Percentiles rank a stretch among this genome's conserved stretches.
phyloP scores from a whole-genome alignment of 2,888 invertebrate species.

The Euspilapteryx auroguttella region DNA sequence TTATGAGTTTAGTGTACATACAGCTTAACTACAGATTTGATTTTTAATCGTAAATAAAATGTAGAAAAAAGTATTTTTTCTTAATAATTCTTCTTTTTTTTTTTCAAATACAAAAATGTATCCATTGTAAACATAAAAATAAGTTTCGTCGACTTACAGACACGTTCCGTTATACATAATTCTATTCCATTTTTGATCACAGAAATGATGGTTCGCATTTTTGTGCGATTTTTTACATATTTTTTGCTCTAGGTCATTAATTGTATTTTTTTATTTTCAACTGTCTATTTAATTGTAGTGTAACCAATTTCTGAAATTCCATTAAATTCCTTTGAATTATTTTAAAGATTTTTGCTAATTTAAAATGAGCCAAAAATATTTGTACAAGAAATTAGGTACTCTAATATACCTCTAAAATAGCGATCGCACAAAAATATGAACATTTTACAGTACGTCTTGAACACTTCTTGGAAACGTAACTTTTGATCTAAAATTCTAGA shows the following conservation, averaged over 20 bases:
- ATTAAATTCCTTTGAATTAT: conserved; percentile 7
- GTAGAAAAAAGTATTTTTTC: conserved; percentile 39
- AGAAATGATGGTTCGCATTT: conserved; percentile 28
- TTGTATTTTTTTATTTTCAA: no score
- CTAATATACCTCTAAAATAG: not conserved
- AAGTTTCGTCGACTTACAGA: conserved; percentile 41
- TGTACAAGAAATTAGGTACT: no score
- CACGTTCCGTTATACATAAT: conserved; percentile 35
- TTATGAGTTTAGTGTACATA: conserved; percentile 36
- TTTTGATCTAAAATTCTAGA: conserved; percentile 52
- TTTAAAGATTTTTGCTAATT: not conserved
- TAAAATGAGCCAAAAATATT: no score
- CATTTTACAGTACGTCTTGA: conserved; percentile 26
- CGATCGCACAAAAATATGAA: conserved; percentile 16
- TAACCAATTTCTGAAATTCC: no score
- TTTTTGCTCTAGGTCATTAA: no score
- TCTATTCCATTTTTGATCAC: conserved; percentile 54
- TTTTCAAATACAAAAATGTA: conserved; percentile 40
- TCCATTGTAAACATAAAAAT: conserved; percentile 43
- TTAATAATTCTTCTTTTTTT: conserved; percentile 16
- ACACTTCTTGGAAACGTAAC: conserved; percentile 59
- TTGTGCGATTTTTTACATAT: conserved; percentile 16
- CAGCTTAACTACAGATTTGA: conserved; percentile 54
- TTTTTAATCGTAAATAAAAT: conserved; percentile 45
- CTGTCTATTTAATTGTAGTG: no score